Base-by-base conservation (phyloP, 2,888 invertebrate genomes). In the Caenorhabditis sp. region DNA sequence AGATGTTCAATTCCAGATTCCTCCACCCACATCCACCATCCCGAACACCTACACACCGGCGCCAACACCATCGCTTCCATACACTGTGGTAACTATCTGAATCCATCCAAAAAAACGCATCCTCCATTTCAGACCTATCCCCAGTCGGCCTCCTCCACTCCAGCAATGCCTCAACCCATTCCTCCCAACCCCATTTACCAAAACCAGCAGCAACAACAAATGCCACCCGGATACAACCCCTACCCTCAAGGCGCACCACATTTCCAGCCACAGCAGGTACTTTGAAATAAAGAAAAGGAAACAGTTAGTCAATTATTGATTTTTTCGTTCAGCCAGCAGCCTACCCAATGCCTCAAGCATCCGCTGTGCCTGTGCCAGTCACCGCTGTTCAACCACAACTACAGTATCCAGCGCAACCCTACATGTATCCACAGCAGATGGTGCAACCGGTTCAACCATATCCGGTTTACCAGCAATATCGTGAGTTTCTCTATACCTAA, bases 391-490 rank as follows among this genome's bases (percentile, higher is more conserved):
- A 64, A 47, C 75, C 66, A 2, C 47, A 63, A 19, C 54, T 54
- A 38, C 59, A 61, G 51, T 63, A 35, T 44, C 74, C 64, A 24
- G 8, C 2, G 1, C 66, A 41, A 16, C 22, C 56, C 3, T 58
- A 64, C 41, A 74, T 74, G 51, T 74, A 74, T 28, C 75, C 75
- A 47, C 28, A 54, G 5, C 38, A 38, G 2, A 35, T 61, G 54
- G 28, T 28, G 14, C 35, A 58, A 28, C 56, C 61, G 28, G 19
- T 81, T 28, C 75, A 80, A 38, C 73, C 69, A 47, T 64, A 81
- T 58, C 75, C 74, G 5, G 58, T 70, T 31, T 75, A 75, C 54
- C 75, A 77, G 59, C 77, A 74, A 64, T 81, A 75, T 41, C 70
- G 81, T 75, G 22, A 69, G 54, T 16, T 31, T 31, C 16, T 35